A percentile compares a stretch with the other conserved stretches of the same genome.
Conservation (phyloP, 37 sponge, comb jelly and placozoan genomes). For the Spongilla lacustris region DNA sequence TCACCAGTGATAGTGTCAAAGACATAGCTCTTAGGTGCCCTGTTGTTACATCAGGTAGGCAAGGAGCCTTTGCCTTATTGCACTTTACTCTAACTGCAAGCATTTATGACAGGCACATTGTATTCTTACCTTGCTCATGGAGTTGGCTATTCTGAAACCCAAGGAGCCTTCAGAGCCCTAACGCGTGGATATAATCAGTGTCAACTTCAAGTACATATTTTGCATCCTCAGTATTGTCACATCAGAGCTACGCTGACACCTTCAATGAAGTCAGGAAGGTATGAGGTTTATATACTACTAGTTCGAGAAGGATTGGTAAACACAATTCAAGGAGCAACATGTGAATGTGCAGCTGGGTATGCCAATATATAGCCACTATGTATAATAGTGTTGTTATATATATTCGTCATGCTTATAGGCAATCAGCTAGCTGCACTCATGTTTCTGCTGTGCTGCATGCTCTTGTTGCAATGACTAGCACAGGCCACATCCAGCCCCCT, state of each 20-base stretch:
- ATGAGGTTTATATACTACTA: constrained; percentile 33
- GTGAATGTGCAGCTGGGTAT: constrained; percentile 59
- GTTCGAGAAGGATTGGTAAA: constrained; percentile 19
- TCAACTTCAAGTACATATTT: too few species aligned
- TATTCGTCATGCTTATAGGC: not conserved
- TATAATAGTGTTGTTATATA: not conserved
- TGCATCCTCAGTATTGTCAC: constrained; percentile 38
- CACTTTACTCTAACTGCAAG: not conserved
- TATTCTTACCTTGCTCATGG: constrained; percentile 42
- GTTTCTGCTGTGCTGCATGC: constrained; percentile 57
- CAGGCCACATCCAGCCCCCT: not conserved
- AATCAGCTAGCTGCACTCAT: constrained; percentile 54
- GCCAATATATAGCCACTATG: not conserved
- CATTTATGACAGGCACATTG: constrained; percentile 8
- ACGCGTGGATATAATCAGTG: constrained; percentile 27
- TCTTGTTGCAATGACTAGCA: not conserved
- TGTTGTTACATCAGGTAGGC: too few species aligned
- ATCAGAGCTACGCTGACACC: constrained; percentile 46
- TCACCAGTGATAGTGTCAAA: too few species aligned
- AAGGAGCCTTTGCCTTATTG: too few species aligned
- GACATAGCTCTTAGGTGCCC: too few species aligned
- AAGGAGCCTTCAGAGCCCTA: constrained; percentile 35
- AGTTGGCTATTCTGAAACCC: not conserved
- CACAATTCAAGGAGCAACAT: constrained; percentile 44
- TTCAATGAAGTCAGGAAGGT: constrained; percentile 48